Conservation (phyloP, 2,113 vertebrate genomes). For the Colistium nudipinnis region DNA sequence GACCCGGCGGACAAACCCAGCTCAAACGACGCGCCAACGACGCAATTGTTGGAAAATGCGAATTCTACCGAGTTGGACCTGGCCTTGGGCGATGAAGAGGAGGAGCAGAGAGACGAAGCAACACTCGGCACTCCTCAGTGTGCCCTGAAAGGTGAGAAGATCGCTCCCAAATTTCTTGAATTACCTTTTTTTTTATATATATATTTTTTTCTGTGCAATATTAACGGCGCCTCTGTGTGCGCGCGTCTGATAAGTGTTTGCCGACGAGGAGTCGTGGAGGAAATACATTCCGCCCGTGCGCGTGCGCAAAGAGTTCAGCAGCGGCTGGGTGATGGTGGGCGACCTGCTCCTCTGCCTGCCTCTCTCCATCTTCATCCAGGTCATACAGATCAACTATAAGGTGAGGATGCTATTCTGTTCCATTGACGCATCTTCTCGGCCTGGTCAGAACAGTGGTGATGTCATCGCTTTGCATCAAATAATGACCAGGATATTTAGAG, state of each 20-base stretch:
- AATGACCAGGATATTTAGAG: too few relatives aligned
- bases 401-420: slow-evolving; percentile 69
- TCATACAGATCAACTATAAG: slow-evolving; percentile 94
- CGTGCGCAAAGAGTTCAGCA: slow-evolving; percentile 84
- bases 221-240: too few relatives aligned
- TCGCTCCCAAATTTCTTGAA: not conserved
- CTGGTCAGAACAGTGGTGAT: not conserved
- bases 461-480: too few relatives aligned
- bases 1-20: slow-evolving; percentile 12
- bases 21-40: not conserved
- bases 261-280: slow-evolving; percentile 87
- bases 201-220: too few relatives aligned
- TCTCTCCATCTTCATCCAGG: slow-evolving; percentile 91
- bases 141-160: slow-evolving; percentile 52
- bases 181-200: not conserved
- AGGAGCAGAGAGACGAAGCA: slow-evolving; percentile 12
- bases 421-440: too few relatives aligned
- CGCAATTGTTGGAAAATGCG: not conserved
- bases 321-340: slow-evolving; percentile 90
- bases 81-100: slow-evolving; percentile 35
- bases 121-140: not conserved
- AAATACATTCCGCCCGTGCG: slow-evolving; percentile 88
- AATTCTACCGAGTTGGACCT: slow-evolving; percentile 1
- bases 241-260: slow-evolving; percentile 84
- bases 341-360: slow-evolving; percentile 93